phyloP scores from a whole-genome alignment of 2,888 invertebrate genomes.

The Sinhomidia bicolor region DNA sequence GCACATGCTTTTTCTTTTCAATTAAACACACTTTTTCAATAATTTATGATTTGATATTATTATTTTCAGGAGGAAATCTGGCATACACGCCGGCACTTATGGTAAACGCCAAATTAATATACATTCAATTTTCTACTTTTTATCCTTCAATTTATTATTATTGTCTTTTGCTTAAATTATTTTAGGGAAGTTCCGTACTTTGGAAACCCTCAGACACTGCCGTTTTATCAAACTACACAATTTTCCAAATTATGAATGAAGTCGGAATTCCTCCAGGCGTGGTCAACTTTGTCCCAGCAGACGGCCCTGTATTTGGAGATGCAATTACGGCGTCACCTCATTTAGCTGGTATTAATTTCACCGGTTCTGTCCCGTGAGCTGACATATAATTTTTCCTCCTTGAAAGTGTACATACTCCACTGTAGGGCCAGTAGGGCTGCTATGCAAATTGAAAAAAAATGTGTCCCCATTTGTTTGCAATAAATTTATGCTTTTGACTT shows the following conservation, averaged over 20 bases:
- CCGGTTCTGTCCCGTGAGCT: conserved; percentile 95
- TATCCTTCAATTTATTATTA: neutral
- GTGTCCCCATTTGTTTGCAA: neutral
- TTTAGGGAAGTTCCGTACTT: conserved; percentile 94
- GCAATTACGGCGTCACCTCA: conserved; percentile 92
- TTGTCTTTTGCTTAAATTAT: neutral
- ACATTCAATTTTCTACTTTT: neutral
- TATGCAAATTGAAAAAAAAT: neutral
- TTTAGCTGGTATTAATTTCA: conserved; percentile 98
- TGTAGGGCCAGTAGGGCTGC: neutral
- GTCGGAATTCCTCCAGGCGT: conserved; percentile 98
- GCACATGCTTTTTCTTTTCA: neutral
- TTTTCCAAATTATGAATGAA: conserved; percentile 95
- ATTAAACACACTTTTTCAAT: too few relatives aligned
- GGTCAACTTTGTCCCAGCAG: conserved; percentile 97
- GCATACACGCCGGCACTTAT: conserved; percentile 94
- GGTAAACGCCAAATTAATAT: too few relatives aligned
- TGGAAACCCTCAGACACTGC: conserved; percentile 99
- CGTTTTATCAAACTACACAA: conserved; percentile 95
- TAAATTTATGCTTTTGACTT: too few relatives aligned
- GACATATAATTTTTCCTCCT: neutral
- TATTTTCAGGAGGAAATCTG: conserved; percentile 92
- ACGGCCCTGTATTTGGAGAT: conserved; percentile 97
- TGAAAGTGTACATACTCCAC: neutral
- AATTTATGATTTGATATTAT: neutral